Evolutionary conservation across 2,113 vertebrate species (phyloP).

Genomic region (Oxyruncus cristatus): DNA sequence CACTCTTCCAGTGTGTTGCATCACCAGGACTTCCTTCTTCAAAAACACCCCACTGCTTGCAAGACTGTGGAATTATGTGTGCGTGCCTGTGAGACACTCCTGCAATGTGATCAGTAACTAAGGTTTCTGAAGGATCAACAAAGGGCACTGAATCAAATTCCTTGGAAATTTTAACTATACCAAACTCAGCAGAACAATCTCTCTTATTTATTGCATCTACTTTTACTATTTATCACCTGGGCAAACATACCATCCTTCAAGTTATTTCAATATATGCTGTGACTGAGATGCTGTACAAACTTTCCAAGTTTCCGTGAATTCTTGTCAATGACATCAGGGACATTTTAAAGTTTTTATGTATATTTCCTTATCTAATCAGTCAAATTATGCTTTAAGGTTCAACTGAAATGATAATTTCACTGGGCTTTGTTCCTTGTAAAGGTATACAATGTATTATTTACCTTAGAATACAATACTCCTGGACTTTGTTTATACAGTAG

Average conservation of each 20-base stretch:
- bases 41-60: neutral
- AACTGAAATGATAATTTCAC: neutral
- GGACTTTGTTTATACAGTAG: neutral
- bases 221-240: neutral
- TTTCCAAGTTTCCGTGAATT: neutral
- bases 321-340: neutral
- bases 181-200: neutral
- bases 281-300: neutral
- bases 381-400: neutral
- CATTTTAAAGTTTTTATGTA: neutral
- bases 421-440: neutral
- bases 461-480: neutral
- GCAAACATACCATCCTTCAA: neutral
- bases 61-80: neutral
- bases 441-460: neutral
- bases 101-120: neutral
- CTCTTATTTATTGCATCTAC: neutral
- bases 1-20: neutral
- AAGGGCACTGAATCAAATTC: neutral
- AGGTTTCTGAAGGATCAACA: neutral
- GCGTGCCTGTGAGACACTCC: fast-evolving
- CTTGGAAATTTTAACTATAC: neutral
- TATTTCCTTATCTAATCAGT: conserved; percentile 7
- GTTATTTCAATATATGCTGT: neutral
- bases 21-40: neutral